These are phyloP conservation scores for Listrodromus nycthemerus DNA, from an alignment of 2,888 invertebrate genomes.

Conservation along the genomic window DNA sequence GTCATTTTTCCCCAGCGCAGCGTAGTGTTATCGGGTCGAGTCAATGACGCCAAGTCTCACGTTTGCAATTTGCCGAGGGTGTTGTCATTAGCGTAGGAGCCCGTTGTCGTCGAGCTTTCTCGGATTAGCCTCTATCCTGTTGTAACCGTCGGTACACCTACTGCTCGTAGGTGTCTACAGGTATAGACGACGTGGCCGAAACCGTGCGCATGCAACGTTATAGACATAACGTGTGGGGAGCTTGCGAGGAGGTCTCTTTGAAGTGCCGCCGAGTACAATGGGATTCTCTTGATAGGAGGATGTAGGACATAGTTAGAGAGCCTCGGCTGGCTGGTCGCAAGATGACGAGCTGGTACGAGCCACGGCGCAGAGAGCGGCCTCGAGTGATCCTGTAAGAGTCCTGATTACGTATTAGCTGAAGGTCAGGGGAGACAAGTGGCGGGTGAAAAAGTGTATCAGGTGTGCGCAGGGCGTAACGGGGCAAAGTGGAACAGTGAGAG, in stretches of 20 bases:
- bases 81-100: background rate
- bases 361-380: conserved; percentile 11
- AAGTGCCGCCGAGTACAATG: conserved; percentile 21
- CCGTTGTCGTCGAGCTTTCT: background rate
- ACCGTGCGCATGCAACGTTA: background rate
- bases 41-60: too few species aligned
- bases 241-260: conserved; percentile 21
- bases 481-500: too few species aligned
- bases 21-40: too few species aligned
- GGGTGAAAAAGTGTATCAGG: conserved; percentile 28
- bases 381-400: conserved; percentile 46
- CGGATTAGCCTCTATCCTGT: conserved; percentile 48
- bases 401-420: conserved; percentile 61
- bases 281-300: conserved; percentile 2
- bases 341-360: conserved; percentile 43
- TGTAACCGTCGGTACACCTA: background rate
- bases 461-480: background rate
- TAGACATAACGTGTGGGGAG: background rate
- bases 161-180: background rate
- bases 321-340: conserved; percentile 13
- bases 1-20: too few species aligned
- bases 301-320: conserved; percentile 1
- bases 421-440: conserved; percentile 55
- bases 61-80: too few species aligned
- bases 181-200: background rate